Conservation (phyloP, 2,888 invertebrate species). For the Toxonevra muliebris region DNA sequence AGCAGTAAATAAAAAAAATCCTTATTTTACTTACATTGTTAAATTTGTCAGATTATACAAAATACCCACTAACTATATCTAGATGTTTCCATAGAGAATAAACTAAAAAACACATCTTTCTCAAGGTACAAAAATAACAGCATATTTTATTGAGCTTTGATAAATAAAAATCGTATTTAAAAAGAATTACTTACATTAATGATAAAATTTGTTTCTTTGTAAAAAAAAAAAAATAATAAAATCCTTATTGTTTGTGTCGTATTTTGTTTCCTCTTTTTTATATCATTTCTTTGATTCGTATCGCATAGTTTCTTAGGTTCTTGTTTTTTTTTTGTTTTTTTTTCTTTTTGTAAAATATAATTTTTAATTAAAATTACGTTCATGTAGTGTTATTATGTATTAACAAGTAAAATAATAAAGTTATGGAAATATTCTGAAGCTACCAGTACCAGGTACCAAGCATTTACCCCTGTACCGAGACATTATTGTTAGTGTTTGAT, state of each 20-base stretch:
- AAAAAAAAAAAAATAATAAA: conserved; percentile 1
- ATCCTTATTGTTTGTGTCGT: not conserved
- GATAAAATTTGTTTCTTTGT: not conserved
- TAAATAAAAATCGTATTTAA: conserved; percentile 2
- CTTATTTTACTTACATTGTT: no score
- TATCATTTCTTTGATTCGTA: conserved; percentile 21
- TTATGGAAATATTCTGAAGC: not conserved
- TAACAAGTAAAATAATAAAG: not conserved
- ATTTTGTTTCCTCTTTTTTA: conserved; percentile 23
- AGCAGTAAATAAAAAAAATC: no score
- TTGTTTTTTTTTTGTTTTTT: not conserved
- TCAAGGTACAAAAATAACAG: conserved; percentile 1
- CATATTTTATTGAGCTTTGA: not conserved
- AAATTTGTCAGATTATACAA: no score
- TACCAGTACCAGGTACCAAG: not conserved
- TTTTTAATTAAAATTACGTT: conserved; percentile 8
- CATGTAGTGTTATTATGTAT: not conserved
- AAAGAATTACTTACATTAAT: not conserved
- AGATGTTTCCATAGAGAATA: not conserved
- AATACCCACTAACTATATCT: no score
- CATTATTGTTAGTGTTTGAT: conserved; percentile 33
- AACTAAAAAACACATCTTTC: not conserved
- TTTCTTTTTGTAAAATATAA: conserved; percentile 30
- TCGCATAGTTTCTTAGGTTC: conserved; percentile 6
- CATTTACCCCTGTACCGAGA: conserved; percentile 39